These are phyloP conservation scores for Himalopsyche kuldschensis DNA, from an alignment of 2,888 invertebrate genomes.

Conservation along the genomic window DNA sequence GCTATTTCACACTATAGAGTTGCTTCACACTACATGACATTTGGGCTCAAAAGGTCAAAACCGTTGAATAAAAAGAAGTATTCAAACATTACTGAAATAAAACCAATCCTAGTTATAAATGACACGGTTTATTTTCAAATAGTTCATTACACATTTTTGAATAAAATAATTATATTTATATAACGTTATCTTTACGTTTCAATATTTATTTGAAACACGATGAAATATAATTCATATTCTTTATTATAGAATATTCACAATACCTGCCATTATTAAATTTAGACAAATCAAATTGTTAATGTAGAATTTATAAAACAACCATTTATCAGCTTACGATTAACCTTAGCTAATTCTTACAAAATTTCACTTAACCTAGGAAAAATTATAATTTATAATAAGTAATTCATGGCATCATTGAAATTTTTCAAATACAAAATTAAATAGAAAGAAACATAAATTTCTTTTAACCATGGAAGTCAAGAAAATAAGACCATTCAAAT, in stretches of 20 bases:
- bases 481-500: too few species aligned
- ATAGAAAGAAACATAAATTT: neutral
- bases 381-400: neutral
- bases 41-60: too few species aligned
- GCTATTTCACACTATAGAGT: too few species aligned
- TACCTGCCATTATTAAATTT: neutral
- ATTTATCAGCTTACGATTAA: neutral
- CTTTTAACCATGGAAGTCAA: neutral
- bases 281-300: neutral
- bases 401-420: neutral
- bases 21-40: too few species aligned
- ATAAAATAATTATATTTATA: neutral
- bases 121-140: neutral
- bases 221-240: neutral
- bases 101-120: neutral
- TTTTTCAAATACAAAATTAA: neutral
- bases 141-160: neutral
- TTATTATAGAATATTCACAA: neutral
- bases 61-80: too few species aligned
- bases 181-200: neutral
- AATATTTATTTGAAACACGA: neutral
- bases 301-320: neutral
- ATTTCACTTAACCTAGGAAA: neutral
- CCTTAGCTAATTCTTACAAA: neutral
- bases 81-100: neutral